A percentile compares a stretch with the other conserved stretches of the same genome.
phyloP scores from a whole-genome alignment of 2,888 invertebrate species.

The Trichacis sp. region DNA sequence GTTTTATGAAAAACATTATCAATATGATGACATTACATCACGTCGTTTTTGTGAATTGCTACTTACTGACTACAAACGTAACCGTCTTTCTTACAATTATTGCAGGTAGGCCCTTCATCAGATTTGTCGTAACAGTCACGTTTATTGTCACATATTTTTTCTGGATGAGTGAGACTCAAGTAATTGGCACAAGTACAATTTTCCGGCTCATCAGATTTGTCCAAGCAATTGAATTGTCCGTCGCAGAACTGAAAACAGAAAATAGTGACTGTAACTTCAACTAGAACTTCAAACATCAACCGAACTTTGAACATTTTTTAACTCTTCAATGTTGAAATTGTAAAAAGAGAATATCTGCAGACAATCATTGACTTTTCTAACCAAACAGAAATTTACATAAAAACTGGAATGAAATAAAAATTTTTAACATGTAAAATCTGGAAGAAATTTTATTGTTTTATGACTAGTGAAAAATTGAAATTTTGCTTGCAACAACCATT shows the following conservation, averaged over 20 bases:
- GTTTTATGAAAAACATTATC: background rate
- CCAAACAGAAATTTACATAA: too few relatives aligned
- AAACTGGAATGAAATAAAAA: too few relatives aligned
- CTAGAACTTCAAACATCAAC: too few relatives aligned
- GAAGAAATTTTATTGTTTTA: too few relatives aligned
- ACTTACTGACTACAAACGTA: background rate
- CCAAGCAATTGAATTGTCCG: slow-evolving; percentile 77
- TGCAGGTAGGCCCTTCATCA: slow-evolving; percentile 81
- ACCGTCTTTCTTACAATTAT: slow-evolving; percentile 71
- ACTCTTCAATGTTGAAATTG: too few relatives aligned
- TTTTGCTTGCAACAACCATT: too few relatives aligned
- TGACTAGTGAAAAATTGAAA: too few relatives aligned
- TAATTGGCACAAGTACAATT: slow-evolving; percentile 77
- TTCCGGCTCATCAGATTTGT: slow-evolving; percentile 79
- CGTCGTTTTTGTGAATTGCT: background rate
- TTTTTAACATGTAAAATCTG: too few relatives aligned
- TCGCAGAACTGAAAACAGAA: slow-evolving; percentile 80
- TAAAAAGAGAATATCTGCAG: too few relatives aligned
- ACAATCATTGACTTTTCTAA: too few relatives aligned
- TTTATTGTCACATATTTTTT: slow-evolving; percentile 81
- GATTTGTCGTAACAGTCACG: slow-evolving; percentile 82
- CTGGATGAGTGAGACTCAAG: slow-evolving; percentile 76
- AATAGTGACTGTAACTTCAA: too few relatives aligned
- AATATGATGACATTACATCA: background rate
- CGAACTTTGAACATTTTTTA: too few relatives aligned